Percentiles rank a stretch among this genome's conserved stretches.
Conservation (phyloP, 1,140 invertebrate genomes). For the Drosophila teissieri region DNA sequence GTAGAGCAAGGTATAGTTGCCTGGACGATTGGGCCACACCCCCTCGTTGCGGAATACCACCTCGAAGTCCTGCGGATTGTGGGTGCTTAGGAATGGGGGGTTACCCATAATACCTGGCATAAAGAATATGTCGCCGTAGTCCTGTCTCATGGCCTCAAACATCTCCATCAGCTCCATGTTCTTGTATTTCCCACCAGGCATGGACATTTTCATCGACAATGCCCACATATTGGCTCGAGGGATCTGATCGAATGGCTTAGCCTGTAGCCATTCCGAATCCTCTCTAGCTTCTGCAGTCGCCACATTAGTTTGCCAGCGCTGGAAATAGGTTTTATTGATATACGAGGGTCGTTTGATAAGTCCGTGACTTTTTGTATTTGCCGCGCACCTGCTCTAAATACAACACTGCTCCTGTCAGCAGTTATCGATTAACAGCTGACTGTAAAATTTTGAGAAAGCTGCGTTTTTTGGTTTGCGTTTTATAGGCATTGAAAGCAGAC, state of each 20-base stretch:
- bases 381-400: too few species aligned
- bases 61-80: conserved; percentile 73
- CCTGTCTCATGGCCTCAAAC: conserved; percentile 29
- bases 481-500: too few species aligned
- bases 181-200: conserved; percentile 73
- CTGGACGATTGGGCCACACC: conserved; percentile 68
- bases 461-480: too few species aligned
- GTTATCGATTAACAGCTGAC: too few species aligned
- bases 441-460: too few species aligned
- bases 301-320: conserved; percentile 61
- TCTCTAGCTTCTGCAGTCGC: conserved; percentile 24
- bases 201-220: conserved; percentile 31
- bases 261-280: conserved; percentile 46
- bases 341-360: too few species aligned
- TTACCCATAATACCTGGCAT: conserved; percentile 60
- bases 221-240: conserved; percentile 19
- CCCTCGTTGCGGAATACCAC: conserved; percentile 70
- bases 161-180: conserved; percentile 53
- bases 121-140: conserved; percentile 61
- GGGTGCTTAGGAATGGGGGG: conserved; percentile 41
- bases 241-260: conserved; percentile 50
- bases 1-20: conserved; percentile 56
- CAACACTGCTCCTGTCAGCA: too few species aligned
- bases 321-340: neutral
- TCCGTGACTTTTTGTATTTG: too few species aligned